A percentile compares a stretch with the other conserved stretches of the same genome.
phyloP scores from a whole-genome alignment of 2,888 invertebrate species.

The Idaea biselata region DNA sequence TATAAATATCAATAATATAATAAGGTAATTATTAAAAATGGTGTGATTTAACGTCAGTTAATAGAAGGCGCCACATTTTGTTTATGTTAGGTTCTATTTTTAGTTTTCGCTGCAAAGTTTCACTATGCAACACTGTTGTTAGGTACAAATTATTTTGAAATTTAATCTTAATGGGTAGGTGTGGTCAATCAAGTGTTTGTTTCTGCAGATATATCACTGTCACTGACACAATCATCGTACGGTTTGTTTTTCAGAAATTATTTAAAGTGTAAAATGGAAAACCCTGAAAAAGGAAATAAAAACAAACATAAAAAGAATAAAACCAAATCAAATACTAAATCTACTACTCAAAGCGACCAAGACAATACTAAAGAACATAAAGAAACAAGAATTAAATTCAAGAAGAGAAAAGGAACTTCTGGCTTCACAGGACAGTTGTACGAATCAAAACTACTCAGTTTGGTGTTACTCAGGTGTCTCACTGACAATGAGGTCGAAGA shows the following conservation, averaged over 20 bases:
- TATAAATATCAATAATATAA: no score
- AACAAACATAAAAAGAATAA: not conserved
- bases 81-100: no score
- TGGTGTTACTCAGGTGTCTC: not conserved
- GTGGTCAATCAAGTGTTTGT: not conserved
- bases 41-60: no score
- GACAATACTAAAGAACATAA: not conserved
- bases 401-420: not conserved
- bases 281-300: not conserved
- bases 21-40: no score
- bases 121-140: no score
- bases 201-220: not conserved
- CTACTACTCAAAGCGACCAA: not conserved
- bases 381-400: not conserved
- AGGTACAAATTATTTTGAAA: no score
- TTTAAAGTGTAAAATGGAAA: not conserved
- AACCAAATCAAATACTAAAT: not conserved
- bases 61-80: no score
- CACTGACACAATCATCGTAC: not conserved
- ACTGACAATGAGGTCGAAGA: not conserved
- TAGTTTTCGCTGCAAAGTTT: no score
- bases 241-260: not conserved
- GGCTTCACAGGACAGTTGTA: slow-evolving; percentile 2
- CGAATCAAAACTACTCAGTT: not conserved
- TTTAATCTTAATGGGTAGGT: no score